Conservation (phyloP, 1,140 invertebrate species). For the Orchesella cincta region DNA sequence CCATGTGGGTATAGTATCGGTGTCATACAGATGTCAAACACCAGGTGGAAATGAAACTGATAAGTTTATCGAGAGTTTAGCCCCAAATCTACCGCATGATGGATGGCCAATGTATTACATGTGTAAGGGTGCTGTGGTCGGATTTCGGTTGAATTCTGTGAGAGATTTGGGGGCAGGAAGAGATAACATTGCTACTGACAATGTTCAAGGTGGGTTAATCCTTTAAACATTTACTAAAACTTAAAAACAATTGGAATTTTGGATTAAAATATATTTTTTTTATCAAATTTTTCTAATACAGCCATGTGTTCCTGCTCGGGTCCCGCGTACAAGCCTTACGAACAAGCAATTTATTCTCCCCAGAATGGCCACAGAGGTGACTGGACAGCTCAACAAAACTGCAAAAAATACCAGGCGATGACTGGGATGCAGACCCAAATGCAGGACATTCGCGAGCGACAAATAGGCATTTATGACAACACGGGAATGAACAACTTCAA, state of each 20-base stretch:
- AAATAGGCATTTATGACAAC: constrained; percentile 28
- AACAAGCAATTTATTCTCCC: not conserved
- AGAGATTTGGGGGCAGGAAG: not conserved
- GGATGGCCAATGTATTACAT: constrained; percentile 28
- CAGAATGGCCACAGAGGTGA: constrained; percentile 34
- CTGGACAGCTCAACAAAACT: constrained; percentile 31
- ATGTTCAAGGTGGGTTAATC: constrained; percentile 6
- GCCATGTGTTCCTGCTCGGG: constrained; percentile 32
- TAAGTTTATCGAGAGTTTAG: constrained; percentile 17
- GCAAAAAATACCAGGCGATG: constrained; percentile 22
- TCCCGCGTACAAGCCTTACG: constrained; percentile 33
- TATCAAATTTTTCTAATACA: constrained; percentile 4
- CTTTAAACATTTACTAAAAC: not conserved
- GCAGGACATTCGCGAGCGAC: too few species aligned
- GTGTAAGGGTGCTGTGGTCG: constrained; percentile 28
- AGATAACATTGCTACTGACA: constrained; percentile 35
- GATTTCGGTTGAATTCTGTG: constrained; percentile 33
- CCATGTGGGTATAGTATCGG: constrained; percentile 32
- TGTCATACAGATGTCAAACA: constrained; percentile 22
- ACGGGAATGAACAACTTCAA: constrained; percentile 38
- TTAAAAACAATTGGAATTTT: not conserved
- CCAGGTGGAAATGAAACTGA: constrained; percentile 10
- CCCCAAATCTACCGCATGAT: constrained; percentile 8
- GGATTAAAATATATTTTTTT: not conserved
- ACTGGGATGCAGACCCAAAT: constrained; percentile 40